Conservation (phyloP, 2,113 vertebrate species). For the Ochotona curzoniae region DNA sequence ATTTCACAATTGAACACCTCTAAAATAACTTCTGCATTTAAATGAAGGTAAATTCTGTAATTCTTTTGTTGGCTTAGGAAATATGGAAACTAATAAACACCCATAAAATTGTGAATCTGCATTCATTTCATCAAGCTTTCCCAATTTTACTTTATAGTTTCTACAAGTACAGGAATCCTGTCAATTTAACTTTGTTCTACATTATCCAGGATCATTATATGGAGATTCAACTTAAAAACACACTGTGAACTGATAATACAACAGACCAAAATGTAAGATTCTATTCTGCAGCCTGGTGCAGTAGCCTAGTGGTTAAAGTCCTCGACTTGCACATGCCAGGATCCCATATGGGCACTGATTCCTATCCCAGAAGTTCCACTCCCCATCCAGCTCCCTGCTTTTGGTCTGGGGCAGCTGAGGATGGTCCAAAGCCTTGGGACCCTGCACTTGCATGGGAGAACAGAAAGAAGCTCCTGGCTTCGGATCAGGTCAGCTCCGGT, state of each 20-base stretch:
- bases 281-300: no score
- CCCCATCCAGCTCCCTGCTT: no score
- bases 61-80: slow-evolving; percentile 10
- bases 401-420: no score
- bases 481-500: no score
- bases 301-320: no score
- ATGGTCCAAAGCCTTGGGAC: no score
- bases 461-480: no score
- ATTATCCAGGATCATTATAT: background rate
- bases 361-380: no score
- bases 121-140: background rate
- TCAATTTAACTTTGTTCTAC: background rate
- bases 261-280: background rate
- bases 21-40: background rate
- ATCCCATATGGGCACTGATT: no score
- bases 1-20: slow-evolving; percentile 10
- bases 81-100: slow-evolving; percentile 17
- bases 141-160: slow-evolving; percentile 39
- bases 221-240: slow-evolving; percentile 6
- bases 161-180: background rate
- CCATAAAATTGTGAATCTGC: background rate
- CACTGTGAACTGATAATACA: background rate
- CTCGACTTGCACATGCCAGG: no score
- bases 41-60: background rate
- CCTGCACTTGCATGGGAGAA: no score